Evolutionary conservation across 2,113 vertebrate species (phyloP).

Genomic region (Ploceus nigricollis): DNA sequence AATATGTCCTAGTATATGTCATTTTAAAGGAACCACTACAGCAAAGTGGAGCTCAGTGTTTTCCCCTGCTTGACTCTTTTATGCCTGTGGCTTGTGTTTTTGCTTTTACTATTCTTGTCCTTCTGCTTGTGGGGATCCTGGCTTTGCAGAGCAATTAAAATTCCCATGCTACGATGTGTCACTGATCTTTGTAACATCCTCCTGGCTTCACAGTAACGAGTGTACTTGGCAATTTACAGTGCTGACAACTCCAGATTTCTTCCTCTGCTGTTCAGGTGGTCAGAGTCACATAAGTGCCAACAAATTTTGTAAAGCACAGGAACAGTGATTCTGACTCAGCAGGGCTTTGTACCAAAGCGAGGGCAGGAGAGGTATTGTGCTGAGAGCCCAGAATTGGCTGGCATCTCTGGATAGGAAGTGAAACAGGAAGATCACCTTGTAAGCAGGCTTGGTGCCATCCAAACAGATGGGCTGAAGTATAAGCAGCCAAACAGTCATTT

Average conservation of each 20-base stretch:
- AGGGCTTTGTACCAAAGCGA: neutral
- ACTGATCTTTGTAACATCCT: neutral
- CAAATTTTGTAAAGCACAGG: neutral
- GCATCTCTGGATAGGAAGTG: neutral
- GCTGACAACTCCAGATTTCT: neutral
- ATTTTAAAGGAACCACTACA: neutral
- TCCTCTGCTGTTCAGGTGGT: neutral
- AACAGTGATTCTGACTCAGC: neutral
- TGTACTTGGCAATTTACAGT: neutral
- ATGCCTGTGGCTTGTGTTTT: neutral
- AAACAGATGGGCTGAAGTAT: conserved; percentile 41
- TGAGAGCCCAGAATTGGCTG: neutral
- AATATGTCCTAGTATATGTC: neutral
- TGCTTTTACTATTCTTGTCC: neutral
- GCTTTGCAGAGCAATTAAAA: neutral
- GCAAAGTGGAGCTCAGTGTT: neutral
- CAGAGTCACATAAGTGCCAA: neutral
- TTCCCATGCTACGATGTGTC: neutral
- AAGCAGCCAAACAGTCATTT: neutral
- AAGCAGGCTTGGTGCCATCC: conserved; percentile 46
- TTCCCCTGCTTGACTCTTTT: neutral
- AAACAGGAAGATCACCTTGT: conserved; percentile 60
- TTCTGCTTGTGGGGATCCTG: neutral
- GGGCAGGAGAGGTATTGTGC: neutral
- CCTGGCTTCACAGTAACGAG: neutral